A percentile compares a stretch with the other conserved stretches of the same genome.
These are phyloP conservation scores for Callipepla californica DNA, from an alignment of 2,113 vertebrate genomes.

Conservation along the genomic window DNA sequence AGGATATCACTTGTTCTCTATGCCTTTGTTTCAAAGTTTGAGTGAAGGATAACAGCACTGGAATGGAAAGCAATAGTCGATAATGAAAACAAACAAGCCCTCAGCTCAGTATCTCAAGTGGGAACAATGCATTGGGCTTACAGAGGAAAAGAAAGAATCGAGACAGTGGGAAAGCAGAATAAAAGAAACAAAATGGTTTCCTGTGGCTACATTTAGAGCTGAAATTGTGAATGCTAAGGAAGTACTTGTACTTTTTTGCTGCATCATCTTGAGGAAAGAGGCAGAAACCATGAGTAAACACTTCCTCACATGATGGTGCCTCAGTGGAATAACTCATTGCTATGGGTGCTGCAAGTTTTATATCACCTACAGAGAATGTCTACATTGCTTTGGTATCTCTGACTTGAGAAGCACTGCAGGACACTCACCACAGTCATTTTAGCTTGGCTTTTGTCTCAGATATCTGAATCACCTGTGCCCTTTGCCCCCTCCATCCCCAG, in stretches of 20 bases:
- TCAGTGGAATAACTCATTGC: background rate
- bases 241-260: rapidly evolving
- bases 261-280: background rate
- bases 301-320: background rate
- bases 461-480: background rate
- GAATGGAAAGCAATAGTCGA: slow-evolving; percentile 27
- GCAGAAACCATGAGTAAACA: background rate
- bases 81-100: slow-evolving; percentile 61
- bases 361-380: background rate
- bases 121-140: background rate
- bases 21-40: slow-evolving; percentile 60
- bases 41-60: slow-evolving; percentile 16
- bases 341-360: background rate
- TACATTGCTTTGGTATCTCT: background rate
- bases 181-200: background rate
- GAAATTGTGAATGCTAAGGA: background rate
- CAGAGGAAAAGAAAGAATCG: background rate
- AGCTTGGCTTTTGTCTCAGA: background rate
- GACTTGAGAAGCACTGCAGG: background rate
- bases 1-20: slow-evolving; percentile 30
- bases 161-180: background rate
- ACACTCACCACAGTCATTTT: background rate
- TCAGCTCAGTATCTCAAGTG: slow-evolving; percentile 8
- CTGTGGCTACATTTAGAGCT: background rate
- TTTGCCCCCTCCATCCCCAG: background rate